Evolutionary conservation across 2,888 invertebrate genomes (phyloP).

Genomic region (Acholoe squamosa): DNA sequence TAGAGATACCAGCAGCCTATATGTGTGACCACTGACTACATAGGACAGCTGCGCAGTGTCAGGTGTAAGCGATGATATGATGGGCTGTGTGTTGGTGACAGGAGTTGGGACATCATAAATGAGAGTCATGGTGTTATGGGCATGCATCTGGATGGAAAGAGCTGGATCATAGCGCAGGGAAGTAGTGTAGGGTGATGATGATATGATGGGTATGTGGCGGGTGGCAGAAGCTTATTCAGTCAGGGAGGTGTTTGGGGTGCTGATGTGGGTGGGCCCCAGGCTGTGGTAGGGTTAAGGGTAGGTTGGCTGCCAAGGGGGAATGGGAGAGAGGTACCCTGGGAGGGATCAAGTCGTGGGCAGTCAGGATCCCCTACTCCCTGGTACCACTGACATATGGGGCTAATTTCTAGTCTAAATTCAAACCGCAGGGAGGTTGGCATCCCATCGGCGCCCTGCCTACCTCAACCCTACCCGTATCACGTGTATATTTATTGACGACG

Average conservation of each 20-base stretch:
- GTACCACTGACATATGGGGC: slow-evolving; percentile 31
- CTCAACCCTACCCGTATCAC: background rate
- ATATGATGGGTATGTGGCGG: no score
- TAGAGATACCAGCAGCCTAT: no score
- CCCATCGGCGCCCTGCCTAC: background rate
- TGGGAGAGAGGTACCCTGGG: background rate
- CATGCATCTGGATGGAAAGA: background rate
- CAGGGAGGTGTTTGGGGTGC: background rate
- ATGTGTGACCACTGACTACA: no score
- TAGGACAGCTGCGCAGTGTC: no score
- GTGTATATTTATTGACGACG: background rate
- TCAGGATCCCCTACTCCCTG: background rate
- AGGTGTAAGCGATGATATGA: no score
- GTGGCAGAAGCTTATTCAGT: no score
- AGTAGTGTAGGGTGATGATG: no score
- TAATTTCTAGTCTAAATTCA: slow-evolving; percentile 62
- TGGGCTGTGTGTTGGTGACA: no score
- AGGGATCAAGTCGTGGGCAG: slow-evolving; percentile 3
- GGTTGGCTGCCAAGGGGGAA: background rate
- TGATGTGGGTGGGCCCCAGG: background rate
- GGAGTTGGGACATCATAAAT: background rate
- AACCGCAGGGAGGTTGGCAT: background rate
- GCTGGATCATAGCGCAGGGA: background rate
- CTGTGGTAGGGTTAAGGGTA: background rate
- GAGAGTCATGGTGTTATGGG: background rate